phyloP scores from a whole-genome alignment of 2,113 vertebrate genomes.

The Connochaetes taurinus region DNA sequence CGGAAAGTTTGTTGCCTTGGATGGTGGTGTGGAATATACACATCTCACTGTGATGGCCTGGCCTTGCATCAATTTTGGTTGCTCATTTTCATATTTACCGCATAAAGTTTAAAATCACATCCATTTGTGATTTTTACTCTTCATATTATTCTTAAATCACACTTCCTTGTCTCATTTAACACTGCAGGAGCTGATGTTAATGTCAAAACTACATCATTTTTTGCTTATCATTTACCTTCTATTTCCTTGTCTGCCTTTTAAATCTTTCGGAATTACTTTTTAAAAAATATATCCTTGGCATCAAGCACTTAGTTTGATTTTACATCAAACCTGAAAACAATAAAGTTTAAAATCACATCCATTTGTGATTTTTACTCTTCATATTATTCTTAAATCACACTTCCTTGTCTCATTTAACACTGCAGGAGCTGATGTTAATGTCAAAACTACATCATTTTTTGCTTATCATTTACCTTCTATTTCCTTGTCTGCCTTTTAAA shows the following conservation, averaged over 20 bases:
- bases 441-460: background rate
- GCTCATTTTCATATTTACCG: background rate
- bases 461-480: background rate
- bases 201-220: background rate
- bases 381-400: background rate
- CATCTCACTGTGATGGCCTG: background rate
- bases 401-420: background rate
- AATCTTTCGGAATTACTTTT: background rate
- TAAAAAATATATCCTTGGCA: background rate
- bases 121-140: background rate
- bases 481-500: background rate
- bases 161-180: background rate
- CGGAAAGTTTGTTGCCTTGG: background rate
- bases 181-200: background rate
- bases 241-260: background rate
- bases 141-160: background rate
- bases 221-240: background rate
- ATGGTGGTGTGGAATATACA: background rate
- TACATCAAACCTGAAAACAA: background rate
- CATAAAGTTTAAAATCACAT: background rate
- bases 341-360: background rate
- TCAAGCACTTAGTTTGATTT: background rate
- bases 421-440: background rate
- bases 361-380: background rate
- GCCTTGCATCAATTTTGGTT: background rate